A percentile compares a stretch with the other conserved stretches of the same genome.
Evolutionary conservation across 2,797 vertebrate species (phyloP).

Genomic region (Gallirallus australis): DNA sequence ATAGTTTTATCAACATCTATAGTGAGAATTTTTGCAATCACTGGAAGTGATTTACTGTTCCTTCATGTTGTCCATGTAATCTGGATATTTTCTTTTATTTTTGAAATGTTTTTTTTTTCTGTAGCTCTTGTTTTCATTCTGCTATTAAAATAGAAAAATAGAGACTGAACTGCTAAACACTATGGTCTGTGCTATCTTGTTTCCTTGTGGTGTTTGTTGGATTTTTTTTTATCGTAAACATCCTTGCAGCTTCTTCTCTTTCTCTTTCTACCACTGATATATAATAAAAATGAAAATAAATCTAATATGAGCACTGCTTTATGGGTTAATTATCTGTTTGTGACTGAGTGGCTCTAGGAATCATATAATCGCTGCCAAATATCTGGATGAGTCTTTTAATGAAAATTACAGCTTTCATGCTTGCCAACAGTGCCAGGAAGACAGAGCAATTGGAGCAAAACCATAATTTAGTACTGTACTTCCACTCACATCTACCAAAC

Average conservation of each 20-base stretch:
- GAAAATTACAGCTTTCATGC: conserved; percentile 74
- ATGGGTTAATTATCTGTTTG: conserved; percentile 65
- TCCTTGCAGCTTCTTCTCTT: background rate
- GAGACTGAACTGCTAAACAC: background rate
- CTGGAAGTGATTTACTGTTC: background rate
- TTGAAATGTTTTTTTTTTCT: background rate
- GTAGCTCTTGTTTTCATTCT: background rate
- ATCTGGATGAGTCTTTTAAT: conserved; percentile 67
- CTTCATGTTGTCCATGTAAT: background rate
- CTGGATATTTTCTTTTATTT: background rate
- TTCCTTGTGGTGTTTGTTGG: background rate
- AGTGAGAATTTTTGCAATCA: background rate
- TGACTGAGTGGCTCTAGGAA: conserved; percentile 49
- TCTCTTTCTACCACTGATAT: background rate
- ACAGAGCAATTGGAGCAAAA: conserved; percentile 31
- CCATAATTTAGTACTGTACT: conserved; percentile 33
- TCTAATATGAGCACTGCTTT: conserved; percentile 22
- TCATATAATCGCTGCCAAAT: conserved; percentile 55
- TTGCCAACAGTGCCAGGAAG: conserved; percentile 30
- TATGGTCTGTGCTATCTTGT: background rate
- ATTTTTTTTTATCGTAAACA: background rate
- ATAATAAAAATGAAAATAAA: conserved; percentile 45
- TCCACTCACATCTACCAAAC: background rate
- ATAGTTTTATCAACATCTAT: background rate
- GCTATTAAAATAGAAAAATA: background rate